A percentile compares a stretch with the other conserved stretches of the same genome.
These are phyloP conservation scores for Cartodere bifasciata DNA, from an alignment of 2,888 invertebrate species.

Conservation along the genomic window DNA sequence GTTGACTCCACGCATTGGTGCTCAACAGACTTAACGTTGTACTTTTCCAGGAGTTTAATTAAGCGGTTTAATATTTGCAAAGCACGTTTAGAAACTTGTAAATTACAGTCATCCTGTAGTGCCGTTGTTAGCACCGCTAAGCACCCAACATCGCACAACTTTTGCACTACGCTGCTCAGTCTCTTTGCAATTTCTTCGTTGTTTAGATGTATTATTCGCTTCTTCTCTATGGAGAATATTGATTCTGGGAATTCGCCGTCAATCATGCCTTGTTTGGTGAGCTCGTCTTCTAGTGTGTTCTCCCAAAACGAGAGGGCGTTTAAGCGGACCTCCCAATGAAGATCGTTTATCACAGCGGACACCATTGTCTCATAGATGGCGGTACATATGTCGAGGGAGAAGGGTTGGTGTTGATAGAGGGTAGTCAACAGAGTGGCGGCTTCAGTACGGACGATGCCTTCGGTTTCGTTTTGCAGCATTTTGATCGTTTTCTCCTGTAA, in stretches of 20 bases:
- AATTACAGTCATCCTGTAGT: slow-evolving; percentile 55
- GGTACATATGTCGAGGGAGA: slow-evolving; percentile 41
- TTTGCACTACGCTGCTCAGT: slow-evolving; percentile 51
- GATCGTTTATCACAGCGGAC: slow-evolving; percentile 52
- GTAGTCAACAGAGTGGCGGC: slow-evolving; percentile 52
- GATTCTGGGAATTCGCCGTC: slow-evolving; percentile 67
- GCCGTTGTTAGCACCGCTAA: slow-evolving; percentile 55
- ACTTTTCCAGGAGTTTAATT: slow-evolving; percentile 41
- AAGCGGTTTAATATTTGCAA: slow-evolving; percentile 42
- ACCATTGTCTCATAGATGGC: slow-evolving; percentile 51
- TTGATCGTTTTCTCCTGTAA: slow-evolving; percentile 39
- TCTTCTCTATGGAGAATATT: slow-evolving; percentile 65
- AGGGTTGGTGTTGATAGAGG: slow-evolving; percentile 51
- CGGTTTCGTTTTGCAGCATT: slow-evolving; percentile 52
- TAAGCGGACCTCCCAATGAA: slow-evolving; percentile 74
- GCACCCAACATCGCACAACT: slow-evolving; percentile 55
- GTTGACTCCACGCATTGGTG: slow-evolving; percentile 16
- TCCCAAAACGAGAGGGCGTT: slow-evolving; percentile 62
- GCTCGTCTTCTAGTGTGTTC: slow-evolving; percentile 47
- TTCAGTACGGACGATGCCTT: slow-evolving; percentile 66
- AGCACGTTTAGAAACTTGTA: slow-evolving; percentile 54
- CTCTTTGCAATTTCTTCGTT: slow-evolving; percentile 51
- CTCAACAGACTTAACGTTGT: slow-evolving; percentile 37
- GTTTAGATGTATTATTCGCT: slow-evolving; percentile 64
- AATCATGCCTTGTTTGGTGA: slow-evolving; percentile 70